Evolutionary conservation across 2,113 vertebrate genomes (phyloP).

Genomic region (Pelecanoides urinatrix): DNA sequence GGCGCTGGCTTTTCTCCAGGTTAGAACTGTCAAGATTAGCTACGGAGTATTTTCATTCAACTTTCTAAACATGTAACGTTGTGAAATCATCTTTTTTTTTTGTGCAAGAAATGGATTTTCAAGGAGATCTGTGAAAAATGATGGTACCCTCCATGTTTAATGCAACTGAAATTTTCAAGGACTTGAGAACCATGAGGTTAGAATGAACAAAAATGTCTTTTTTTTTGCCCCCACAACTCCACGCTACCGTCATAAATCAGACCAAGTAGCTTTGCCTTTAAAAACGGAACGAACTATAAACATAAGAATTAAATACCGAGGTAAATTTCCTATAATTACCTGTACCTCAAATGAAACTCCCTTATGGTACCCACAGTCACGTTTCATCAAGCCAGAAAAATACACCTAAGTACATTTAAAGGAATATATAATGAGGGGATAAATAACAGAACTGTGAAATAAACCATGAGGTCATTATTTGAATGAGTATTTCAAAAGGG

Average conservation of each 20-base stretch:
- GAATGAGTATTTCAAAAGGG: neutral
- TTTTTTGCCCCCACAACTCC: neutral
- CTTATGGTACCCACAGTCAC: neutral
- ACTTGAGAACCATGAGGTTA: neutral
- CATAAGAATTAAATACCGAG: neutral
- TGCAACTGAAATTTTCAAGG: neutral
- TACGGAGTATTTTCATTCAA: neutral
- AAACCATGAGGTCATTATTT: slow-evolving; percentile 33
- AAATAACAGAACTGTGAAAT: slow-evolving; percentile 45
- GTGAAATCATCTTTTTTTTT: neutral
- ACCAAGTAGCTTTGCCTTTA: neutral
- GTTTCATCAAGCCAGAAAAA: neutral
- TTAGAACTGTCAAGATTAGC: slow-evolving; percentile 21
- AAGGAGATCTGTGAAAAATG: slow-evolving; percentile 17
- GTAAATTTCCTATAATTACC: neutral
- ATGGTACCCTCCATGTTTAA: neutral
- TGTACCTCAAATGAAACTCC: neutral
- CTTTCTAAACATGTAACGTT: slow-evolving; percentile 1
- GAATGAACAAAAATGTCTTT: neutral
- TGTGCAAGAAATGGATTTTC: slow-evolving; percentile 25
- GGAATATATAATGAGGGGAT: neutral
- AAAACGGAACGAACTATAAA: neutral
- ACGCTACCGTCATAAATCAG: slow-evolving; percentile 1
- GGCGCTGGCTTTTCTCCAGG: neutral
- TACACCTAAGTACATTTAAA: neutral